Conservation (phyloP, 2,888 invertebrate genomes). For the Sarcophaga rosellei region DNA sequence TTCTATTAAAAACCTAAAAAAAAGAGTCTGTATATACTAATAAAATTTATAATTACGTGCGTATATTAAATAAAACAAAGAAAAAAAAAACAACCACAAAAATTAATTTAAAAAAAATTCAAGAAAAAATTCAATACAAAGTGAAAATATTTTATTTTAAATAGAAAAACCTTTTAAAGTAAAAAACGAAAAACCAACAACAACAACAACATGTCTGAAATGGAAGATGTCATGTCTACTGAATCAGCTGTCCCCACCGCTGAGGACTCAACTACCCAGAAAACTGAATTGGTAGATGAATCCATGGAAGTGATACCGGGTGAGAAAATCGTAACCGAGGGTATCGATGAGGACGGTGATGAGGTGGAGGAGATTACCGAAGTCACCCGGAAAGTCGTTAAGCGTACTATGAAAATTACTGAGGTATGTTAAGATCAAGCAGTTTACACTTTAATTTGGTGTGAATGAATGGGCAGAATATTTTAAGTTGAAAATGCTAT, state of each 20-base stretch:
- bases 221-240: conserved; percentile 75
- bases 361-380: conserved; percentile 80
- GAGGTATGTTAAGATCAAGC: conserved; percentile 75
- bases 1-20: neutral
- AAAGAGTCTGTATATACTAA: neutral
- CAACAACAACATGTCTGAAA: conserved; percentile 77
- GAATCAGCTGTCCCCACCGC: conserved; percentile 63
- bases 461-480: too few species aligned
- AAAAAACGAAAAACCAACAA: conserved; percentile 21
- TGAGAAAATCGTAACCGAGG: conserved; percentile 78
- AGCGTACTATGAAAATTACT: conserved; percentile 80
- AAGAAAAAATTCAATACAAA: conserved; percentile 1
- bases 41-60: too few species aligned
- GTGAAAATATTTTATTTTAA: conserved; percentile 56
- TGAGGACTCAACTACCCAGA: conserved; percentile 70
- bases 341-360: conserved; percentile 79
- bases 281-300: conserved; percentile 74
- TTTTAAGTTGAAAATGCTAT: too few species aligned
- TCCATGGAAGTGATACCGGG: conserved; percentile 73
- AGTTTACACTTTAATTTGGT: too few species aligned
- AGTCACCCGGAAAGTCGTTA: conserved; percentile 80
- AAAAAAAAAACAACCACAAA: conserved; percentile 65
- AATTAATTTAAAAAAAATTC: conserved; percentile 2
- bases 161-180: conserved; percentile 2
- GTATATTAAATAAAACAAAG: neutral